phyloP scores from a whole-genome alignment of 2,797 vertebrate species.

The Myripristis jacobus region DNA sequence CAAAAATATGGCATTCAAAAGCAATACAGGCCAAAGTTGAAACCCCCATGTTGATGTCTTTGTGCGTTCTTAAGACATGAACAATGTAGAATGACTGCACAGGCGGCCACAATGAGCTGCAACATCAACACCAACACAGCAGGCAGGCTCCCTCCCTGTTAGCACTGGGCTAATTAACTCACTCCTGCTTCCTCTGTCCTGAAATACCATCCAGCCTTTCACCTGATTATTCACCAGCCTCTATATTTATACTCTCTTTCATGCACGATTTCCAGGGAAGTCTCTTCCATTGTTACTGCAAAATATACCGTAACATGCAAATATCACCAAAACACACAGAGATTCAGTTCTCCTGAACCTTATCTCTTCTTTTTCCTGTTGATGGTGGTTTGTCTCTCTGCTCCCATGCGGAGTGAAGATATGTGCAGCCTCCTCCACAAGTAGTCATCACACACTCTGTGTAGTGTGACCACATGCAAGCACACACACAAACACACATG shows the following conservation, averaged over 20 bases:
- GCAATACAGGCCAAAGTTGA: background rate
- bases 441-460: constrained; percentile 25
- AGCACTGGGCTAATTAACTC: constrained; percentile 43
- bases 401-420: background rate
- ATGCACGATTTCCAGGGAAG: background rate
- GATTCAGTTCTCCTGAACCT: background rate
- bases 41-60: background rate
- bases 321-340: background rate
- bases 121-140: constrained; percentile 60
- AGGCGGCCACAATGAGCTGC: constrained; percentile 56
- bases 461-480: constrained; percentile 8
- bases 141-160: constrained; percentile 48
- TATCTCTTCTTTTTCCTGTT: background rate
- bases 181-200: constrained; percentile 37
- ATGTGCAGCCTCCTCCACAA: constrained; percentile 13
- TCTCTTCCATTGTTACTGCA: background rate
- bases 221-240: constrained; percentile 1
- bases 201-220: constrained; percentile 9
- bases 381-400: constrained; percentile 25
- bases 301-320: constrained; percentile 2
- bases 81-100: constrained; percentile 42
- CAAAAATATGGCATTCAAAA: background rate
- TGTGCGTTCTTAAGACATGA: constrained; percentile 31
- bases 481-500: constrained; percentile 34
- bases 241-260: background rate